A percentile compares a stretch with the other conserved stretches of the same genome.
phyloP scores from a whole-genome alignment of 1,140 invertebrate genomes.

The Cardiocondyla obscurior region DNA sequence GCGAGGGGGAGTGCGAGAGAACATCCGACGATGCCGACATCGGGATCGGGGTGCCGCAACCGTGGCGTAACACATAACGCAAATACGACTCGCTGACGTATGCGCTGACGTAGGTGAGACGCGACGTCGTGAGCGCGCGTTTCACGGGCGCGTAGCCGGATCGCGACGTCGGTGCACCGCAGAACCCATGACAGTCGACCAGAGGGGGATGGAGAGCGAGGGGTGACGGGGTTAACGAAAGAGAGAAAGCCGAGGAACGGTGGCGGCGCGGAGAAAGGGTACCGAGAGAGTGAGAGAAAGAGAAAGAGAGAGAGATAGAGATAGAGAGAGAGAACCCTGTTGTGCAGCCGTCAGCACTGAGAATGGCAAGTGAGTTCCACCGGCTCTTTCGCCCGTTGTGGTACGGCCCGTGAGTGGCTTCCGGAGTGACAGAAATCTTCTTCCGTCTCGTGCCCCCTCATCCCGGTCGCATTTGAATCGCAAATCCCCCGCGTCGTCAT shows the following conservation, averaged over 20 bases:
- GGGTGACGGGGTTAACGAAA: slow-evolving; percentile 26
- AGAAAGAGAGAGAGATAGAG: slow-evolving; percentile 16
- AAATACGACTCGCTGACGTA: slow-evolving; percentile 56
- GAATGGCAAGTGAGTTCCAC: slow-evolving; percentile 57
- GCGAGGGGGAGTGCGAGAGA: neutral
- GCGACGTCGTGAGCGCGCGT: slow-evolving; percentile 49
- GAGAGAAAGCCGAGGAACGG: slow-evolving; percentile 7
- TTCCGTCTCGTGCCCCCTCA: neutral
- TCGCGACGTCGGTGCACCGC: slow-evolving; percentile 54
- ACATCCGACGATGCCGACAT: slow-evolving; percentile 9
- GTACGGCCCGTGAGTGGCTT: slow-evolving; percentile 42
- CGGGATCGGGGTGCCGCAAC: slow-evolving; percentile 7
- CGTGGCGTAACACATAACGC: slow-evolving; percentile 30
- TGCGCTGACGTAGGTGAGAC: slow-evolving; percentile 59
- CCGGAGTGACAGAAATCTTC: slow-evolving; percentile 61
- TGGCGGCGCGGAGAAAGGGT: neutral
- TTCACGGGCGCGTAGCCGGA: slow-evolving; percentile 49
- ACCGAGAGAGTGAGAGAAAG: neutral
- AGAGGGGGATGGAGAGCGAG: slow-evolving; percentile 21
- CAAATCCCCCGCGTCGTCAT: slow-evolving; percentile 65
- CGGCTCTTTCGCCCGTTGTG: slow-evolving; percentile 50
- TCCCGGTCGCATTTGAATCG: slow-evolving; percentile 67
- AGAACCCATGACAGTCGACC: slow-evolving; percentile 41
- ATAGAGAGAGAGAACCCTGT: neutral
- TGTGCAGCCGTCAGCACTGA: slow-evolving; percentile 63